Conservation (phyloP, 1,140 invertebrate genomes). For the Drosophila baimaii region DNA sequence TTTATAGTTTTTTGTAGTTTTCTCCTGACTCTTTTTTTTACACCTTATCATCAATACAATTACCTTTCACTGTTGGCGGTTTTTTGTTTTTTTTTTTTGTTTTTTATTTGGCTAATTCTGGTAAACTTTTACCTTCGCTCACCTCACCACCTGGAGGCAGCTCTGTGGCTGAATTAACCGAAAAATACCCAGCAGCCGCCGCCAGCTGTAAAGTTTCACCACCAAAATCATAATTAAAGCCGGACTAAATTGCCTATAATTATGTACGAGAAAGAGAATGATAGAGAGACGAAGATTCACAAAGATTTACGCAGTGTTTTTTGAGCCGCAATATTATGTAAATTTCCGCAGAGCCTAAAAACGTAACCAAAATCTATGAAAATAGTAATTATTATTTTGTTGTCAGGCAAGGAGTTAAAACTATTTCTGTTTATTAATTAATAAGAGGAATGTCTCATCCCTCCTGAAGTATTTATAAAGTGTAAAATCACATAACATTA, state of each 20-base stretch:
- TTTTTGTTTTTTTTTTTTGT: no score
- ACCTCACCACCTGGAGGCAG: conserved; percentile 34
- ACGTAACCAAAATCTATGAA: background rate
- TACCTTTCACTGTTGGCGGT: conserved; percentile 49
- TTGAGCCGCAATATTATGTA: conserved; percentile 38
- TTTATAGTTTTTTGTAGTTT: conserved; percentile 3
- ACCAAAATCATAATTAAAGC: conserved; percentile 49
- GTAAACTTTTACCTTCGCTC: conserved; percentile 62
- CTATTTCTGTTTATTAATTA: background rate
- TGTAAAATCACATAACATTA: background rate
- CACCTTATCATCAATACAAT: conserved; percentile 34
- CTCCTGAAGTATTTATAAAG: background rate
- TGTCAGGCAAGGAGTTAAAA: no score
- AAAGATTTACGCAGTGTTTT: conserved; percentile 36
- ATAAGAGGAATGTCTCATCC: background rate
- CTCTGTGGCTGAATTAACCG: conserved; percentile 15
- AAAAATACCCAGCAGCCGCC: conserved; percentile 34
- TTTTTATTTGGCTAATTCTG: conserved; percentile 49
- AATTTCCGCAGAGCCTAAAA: conserved; percentile 22
- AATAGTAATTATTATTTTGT: background rate
- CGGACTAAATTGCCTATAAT: conserved; percentile 63
- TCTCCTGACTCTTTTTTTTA: background rate
- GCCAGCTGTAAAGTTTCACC: conserved; percentile 64
- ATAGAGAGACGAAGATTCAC: conserved; percentile 27
- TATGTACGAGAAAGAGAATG: conserved; percentile 38